These are phyloP conservation scores for Rapana venosa DNA, from an alignment of 2,888 invertebrate species.

Conservation along the genomic window DNA sequence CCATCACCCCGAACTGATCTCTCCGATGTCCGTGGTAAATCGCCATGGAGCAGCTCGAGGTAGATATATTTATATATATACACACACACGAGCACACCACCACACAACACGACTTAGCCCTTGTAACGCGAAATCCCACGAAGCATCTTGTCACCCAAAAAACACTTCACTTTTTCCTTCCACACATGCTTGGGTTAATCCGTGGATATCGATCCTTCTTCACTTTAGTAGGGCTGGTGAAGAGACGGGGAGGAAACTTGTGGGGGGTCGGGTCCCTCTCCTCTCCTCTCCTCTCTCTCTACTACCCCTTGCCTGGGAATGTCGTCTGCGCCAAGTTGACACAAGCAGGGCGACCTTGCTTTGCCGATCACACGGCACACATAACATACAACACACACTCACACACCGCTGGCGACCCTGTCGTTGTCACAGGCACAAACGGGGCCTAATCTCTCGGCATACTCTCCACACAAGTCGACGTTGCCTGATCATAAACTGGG, in stretches of 20 bases:
- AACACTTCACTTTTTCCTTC: not conserved
- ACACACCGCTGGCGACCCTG: constrained; percentile 11
- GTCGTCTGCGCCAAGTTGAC: constrained; percentile 30
- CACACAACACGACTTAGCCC: not conserved
- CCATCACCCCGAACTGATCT: constrained; percentile 14
- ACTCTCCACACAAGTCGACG: not conserved
- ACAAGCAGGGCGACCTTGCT: constrained; percentile 41
- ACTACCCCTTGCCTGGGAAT: not conserved
- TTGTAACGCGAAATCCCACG: constrained; percentile 30
- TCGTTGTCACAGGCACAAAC: not conserved
- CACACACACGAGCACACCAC: not conserved
- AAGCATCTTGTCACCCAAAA: not conserved
- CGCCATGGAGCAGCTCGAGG: not conserved
- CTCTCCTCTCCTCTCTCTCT: too few species aligned
- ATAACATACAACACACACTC: constrained; percentile 21
- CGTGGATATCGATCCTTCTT: not conserved
- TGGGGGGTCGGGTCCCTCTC: constrained; percentile 17
- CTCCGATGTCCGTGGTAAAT: too few species aligned
- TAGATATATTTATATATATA: too few species aligned
- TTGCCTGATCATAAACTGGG: constrained; percentile 15
- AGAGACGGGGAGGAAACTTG: not conserved
- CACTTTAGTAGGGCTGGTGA: not conserved
- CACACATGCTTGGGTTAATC: constrained; percentile 1
- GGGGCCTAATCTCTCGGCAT: not conserved
- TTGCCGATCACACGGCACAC: constrained; percentile 32